These are phyloP conservation scores for Cosmia trapezina DNA, from an alignment of 2,888 invertebrate genomes.

Conservation along the genomic window DNA sequence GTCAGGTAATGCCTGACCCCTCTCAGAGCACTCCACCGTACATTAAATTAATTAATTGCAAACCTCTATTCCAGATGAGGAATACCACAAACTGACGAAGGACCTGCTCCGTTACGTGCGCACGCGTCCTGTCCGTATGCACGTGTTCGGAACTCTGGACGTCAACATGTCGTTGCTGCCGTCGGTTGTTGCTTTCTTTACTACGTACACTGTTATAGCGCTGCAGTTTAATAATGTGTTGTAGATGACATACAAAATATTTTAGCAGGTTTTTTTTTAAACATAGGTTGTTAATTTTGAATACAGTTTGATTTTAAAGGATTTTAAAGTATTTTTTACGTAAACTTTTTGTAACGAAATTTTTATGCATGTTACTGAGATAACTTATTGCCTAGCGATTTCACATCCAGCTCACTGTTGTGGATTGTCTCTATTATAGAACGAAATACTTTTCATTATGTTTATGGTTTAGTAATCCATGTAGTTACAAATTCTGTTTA, in stretches of 20 bases:
- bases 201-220: slow-evolving; percentile 76
- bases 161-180: slow-evolving; percentile 77
- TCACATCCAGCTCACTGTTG: neutral
- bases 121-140: slow-evolving; percentile 67
- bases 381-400: neutral
- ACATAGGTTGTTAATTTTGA: neutral
- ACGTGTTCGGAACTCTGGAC: slow-evolving; percentile 69
- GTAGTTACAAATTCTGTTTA: neutral
- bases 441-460: neutral
- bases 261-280: neutral
- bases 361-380: no score
- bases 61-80: slow-evolving; percentile 19
- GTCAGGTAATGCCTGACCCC: no score
- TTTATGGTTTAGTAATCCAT: neutral
- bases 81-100: slow-evolving; percentile 65
- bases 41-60: neutral
- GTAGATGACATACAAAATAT: slow-evolving; percentile 1
- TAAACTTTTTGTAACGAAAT: neutral
- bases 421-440: neutral
- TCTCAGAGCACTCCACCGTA: neutral
- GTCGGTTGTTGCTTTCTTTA: slow-evolving; percentile 71
- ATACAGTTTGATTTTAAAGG: neutral
- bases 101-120: slow-evolving; percentile 72
- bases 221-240: slow-evolving; percentile 71
- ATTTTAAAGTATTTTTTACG: neutral